Percentiles rank a stretch among this genome's conserved stretches.
Evolutionary conservation across 2,113 vertebrate genomes (phyloP).

Genomic region (rabbit (Oryctolagus cuniculus)): DNA sequence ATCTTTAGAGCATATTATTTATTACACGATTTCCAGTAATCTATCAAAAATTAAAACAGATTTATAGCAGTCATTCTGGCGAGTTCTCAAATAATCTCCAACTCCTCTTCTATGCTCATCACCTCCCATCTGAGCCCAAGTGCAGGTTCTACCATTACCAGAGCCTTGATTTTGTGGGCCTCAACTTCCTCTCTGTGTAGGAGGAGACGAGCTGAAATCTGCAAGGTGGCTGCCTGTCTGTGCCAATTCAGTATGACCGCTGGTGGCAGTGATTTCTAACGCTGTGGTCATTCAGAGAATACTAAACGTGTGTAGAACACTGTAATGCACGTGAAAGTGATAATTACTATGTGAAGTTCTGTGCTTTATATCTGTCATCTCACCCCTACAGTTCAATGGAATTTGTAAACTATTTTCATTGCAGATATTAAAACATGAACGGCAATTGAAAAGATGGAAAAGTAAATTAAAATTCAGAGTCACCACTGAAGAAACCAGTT

Average conservation of each 20-base stretch:
- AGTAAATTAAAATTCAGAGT: background rate
- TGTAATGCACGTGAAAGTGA: background rate
- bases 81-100: background rate
- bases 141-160: background rate
- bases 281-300: background rate
- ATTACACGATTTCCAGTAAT: background rate
- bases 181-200: constrained; percentile 4
- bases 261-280: background rate
- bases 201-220: background rate
- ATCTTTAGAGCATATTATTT: background rate
- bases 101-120: background rate
- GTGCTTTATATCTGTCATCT: background rate
- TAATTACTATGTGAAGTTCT: background rate
- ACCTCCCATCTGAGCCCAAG: background rate
- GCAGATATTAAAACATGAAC: constrained; percentile 69
- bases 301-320: background rate
- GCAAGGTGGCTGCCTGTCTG: background rate
- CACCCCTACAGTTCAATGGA: background rate
- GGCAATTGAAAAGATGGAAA: constrained; percentile 67
- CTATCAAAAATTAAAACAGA: constrained; percentile 19
- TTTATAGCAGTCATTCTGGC: background rate
- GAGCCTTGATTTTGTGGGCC: background rate
- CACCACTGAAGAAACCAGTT: accelerated
- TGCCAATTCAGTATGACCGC: background rate
- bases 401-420: constrained; percentile 63